Base-by-base conservation (phyloP, 2,113 vertebrate species). In the Thomomys bottae region DNA sequence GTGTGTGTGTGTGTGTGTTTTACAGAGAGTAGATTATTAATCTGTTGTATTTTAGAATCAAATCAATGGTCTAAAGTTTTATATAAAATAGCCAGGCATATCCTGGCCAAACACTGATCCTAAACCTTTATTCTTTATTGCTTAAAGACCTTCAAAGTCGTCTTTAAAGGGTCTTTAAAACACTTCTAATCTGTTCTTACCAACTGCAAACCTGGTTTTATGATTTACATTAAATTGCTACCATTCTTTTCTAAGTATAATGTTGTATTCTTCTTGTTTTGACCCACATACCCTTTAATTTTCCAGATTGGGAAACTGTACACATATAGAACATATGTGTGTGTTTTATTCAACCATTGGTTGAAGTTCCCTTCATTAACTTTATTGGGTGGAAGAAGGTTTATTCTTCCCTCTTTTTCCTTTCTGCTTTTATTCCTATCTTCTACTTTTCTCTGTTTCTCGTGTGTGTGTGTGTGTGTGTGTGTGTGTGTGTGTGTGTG, bases 201-300 rank as follows among this genome's bases (percentile, higher is more conserved):
- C 90, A 93, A 36, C 63, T 30, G 6, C 11, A 45, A 67, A 30
- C 68, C 78, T 84, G 59, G 42, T 7, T 92, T 84, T 59, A 23
- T 94, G 94, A 64, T 93, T 90, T 89, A 12, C 34, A 57, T 94
- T 89, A 87, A 79, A 45, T 96, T 94, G 36, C 34, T 11, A 79
- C 89, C 95, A 94, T 92, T 93, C 59, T 77, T 84, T 17, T 20
- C 40, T 42, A 71, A 89, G 34, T 4, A 45, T 45, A 90, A 77
- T 24, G 68, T 64, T 0, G 0, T 80, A 20, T 84, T 88, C 82
- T 94, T 81, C 67, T 91, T 67, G 30, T 77, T 81, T 92, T 87
- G 71, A 77, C 79, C 75, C 63, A 75, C 36, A 15, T 45, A 54
- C 82, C 63, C 38, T 89, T 6, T 49, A 40, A 59, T 87, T 92